Base-by-base conservation (phyloP, 2,888 invertebrate genomes). In the Tetheella fluctuosa region DNA sequence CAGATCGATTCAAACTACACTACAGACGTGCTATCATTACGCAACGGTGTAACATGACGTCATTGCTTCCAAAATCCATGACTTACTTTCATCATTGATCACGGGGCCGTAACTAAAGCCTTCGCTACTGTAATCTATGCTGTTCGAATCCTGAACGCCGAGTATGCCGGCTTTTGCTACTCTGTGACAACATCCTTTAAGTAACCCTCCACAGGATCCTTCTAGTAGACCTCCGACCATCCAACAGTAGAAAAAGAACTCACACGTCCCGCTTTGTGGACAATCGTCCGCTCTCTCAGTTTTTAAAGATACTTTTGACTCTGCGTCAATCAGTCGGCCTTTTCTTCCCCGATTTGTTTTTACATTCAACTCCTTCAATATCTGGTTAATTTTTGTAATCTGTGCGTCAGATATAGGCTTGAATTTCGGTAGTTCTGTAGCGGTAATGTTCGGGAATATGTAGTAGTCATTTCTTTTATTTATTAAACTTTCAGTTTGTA, bases 211-310 rank as follows among this genome's bases (percentile, higher is more conserved):
- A 88, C 98, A 98, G 69, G 97, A 95, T 70, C 97, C 97, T 80
- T 97, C 97, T 81, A 98, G 94, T 62, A 97, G 94, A 64, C 98
- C 98, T 73, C 97, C 97, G 64, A 96, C 95, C 94, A 98, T 95
- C 98, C 98, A 98, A 92, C 98, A 98, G 89, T 96, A 95, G 81
- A 98, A 94, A 94, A 98, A 97, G 94, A 98, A 97, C 89, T 98
- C 97, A 88, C 98, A 98, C 69, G 95, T 96, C 60, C 97, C 96
- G 64, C 96, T 97, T 78, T 95, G 94, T 54, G 94, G 90, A 84
- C 96, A 96, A 69, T 93, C 90, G 60, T 94, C 92, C 10, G 48
- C 48, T 34, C 55, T 55, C 2, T 55, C 55, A 5, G 68, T 39
- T 75, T 74, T 23, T 64, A 63, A 56, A 71, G 52, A 74, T 71